Conservation (phyloP, 2,113 vertebrate genomes). For the Holacanthus passer region DNA sequence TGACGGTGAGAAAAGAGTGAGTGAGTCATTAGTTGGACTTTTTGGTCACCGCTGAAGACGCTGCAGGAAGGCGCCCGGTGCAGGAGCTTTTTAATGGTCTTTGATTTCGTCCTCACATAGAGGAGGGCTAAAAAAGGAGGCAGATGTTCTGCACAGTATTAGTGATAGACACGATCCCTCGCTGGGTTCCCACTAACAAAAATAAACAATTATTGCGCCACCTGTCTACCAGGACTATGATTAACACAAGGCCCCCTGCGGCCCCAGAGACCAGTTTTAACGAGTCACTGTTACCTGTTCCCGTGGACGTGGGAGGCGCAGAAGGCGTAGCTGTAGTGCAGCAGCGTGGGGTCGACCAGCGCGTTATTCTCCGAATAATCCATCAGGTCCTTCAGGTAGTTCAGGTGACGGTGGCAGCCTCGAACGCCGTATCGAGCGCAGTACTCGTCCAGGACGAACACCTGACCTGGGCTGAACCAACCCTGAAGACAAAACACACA, state of each 20-base stretch:
- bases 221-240: neutral
- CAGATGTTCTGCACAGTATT: neutral
- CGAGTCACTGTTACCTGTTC: constrained; percentile 89
- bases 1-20: neutral
- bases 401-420: constrained; percentile 96
- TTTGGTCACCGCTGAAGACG: neutral
- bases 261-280: neutral
- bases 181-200: neutral
- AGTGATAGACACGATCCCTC: neutral
- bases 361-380: constrained; percentile 91
- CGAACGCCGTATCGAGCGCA: constrained; percentile 95
- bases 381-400: constrained; percentile 94
- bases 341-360: constrained; percentile 96
- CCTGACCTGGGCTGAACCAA: constrained; percentile 98
- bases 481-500: constrained; percentile 84
- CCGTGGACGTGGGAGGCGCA: constrained; percentile 98
- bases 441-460: constrained; percentile 98
- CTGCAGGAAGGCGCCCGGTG: neutral
- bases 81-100: no score
- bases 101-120: no score
- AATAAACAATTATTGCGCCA: no score
- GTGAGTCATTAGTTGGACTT: no score
- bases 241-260: neutral
- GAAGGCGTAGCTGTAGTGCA: constrained; percentile 99
- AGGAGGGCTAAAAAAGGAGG: neutral